Base-by-base conservation (phyloP, 2,797 vertebrate species). In the Trichosurus vulpecula region DNA sequence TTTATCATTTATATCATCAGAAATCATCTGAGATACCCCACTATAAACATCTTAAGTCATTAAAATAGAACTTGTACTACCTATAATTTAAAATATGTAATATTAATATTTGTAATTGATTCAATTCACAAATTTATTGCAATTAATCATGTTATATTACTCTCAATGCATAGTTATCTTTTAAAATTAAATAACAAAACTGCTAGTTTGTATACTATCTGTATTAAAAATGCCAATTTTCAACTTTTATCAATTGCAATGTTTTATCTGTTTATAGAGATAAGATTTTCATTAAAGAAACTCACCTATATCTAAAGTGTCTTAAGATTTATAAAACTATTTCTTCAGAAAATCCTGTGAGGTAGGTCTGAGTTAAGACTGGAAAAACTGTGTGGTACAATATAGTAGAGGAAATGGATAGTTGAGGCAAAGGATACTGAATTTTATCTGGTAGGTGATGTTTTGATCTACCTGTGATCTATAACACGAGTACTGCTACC, bases 141-240 rank as follows among this genome's bases (percentile, higher is more conserved):
- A 52, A 41, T 22, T 13, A n/a, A 53, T 3, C 8, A 54, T 51
- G 9, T 89, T 91, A 96, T 90, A 2, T 92, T 95, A 93, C 53
- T 90, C 91, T 0, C 93, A 95, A 95, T 56, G 90, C 41, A 92
- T 8, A 91, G 4, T 74, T 92, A 27, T 66, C 27, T 93, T 93
- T 91, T 95, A 96, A 47, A 95, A 97, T 22, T 22, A 93, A 14
- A 58, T 54, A 52, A 66, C 53, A 96, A 92, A 95, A 94, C 92
- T 54, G 13, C 35, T 53, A 74, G 9, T 35, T 27, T 95, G 90
- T 41, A 29, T 27, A 91, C 35, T 92, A 91, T 74, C 58, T 8
- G 90, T 52, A 11, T 56, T 95, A 95, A 92, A 92, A 95, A 90
- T 1, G 0, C 94, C 53, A 57, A 92, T 91, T 89, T 94, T 53